Evolutionary conservation across 2,113 vertebrate species (phyloP), one percentile per base, ranked within the genome.

Genomic region (Alouatta palliata): DNA sequence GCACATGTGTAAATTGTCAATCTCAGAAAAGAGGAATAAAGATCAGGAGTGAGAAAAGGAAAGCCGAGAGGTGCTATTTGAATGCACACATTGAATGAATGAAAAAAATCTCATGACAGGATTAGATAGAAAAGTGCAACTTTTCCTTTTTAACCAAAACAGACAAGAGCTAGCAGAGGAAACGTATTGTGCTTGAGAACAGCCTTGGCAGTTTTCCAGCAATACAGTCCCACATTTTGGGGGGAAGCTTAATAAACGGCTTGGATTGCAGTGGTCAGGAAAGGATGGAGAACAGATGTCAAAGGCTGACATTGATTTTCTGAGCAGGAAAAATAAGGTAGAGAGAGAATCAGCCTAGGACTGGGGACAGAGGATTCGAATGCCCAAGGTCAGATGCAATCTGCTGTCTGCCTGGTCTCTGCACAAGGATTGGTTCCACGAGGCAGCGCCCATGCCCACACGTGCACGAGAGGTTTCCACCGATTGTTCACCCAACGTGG

Each of bases 51-150:
- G 75, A 95, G 87, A 47, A 49, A 25, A 66, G 47, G 49, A 43
- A 66, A 80, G 9, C 73, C 21, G 66, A 40, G 83, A 87, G 80
- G 87, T 70, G 94, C 86, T 52, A 35, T 81, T 79, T 90, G 75
- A 87, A 52, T 6, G 61, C 27, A 45, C 6, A 21, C 17, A 23
- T 6, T 12, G 30, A 49, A 68, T 0, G 45, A 32, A 70, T 20
- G 54, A 6, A 45, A 86, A 21, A 12, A 23, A n/a, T 54, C 66
- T 11, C 80, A 32, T 37, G 45, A 14, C 27, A 52, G 79, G 79
- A 73, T 73, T 52, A 83, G 66, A 43, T 9, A 66, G 87, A 75
- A 82, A 94, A 96, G 95, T 76, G 76, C 52, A 43, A 2, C 3
- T 0, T 76, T 43, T 6, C 30, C 23, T 40, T 21, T 70, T 66